These are phyloP conservation scores for Otocyon megalotis DNA, from an alignment of 2,113 vertebrate genomes.

Conservation along the genomic window DNA sequence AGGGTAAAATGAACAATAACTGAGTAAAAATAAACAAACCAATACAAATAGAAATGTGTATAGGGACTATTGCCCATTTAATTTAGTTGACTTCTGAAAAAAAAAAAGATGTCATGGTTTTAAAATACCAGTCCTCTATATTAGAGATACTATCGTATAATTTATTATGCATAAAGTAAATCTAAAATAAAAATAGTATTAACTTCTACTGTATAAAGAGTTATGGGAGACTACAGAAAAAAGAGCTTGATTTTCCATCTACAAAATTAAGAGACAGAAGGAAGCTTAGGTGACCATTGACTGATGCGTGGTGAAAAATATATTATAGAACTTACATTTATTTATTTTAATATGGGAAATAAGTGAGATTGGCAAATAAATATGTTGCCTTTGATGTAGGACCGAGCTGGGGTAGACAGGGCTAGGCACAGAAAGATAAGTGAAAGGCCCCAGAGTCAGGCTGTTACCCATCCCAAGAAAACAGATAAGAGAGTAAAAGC, in stretches of 20 bases:
- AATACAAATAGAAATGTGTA: neutral
- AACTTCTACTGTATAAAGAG: neutral
- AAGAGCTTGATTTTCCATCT: neutral
- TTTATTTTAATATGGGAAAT: neutral
- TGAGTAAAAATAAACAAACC: neutral
- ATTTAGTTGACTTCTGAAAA: neutral
- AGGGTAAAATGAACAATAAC: neutral
- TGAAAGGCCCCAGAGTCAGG: no score
- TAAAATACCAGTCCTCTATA: neutral
- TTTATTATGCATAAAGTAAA: neutral
- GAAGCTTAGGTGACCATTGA: neutral
- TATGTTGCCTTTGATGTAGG: neutral
- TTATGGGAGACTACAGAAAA: neutral
- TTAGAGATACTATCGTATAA: neutral
- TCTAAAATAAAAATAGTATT: neutral
- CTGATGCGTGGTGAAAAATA: neutral
- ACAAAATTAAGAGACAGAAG: neutral
- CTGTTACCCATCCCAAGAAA: no score
- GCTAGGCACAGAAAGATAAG: no score
- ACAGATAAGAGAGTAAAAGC: no score
- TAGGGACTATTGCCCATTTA: neutral
- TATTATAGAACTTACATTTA: neutral
- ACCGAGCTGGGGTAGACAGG: no score
- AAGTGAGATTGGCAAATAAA: neutral
- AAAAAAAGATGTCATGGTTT: neutral